Percentiles rank a stretch among this genome's conserved stretches.
phyloP scores from a whole-genome alignment of 2,797 vertebrate species.

The Rhynchonycteris naso region DNA sequence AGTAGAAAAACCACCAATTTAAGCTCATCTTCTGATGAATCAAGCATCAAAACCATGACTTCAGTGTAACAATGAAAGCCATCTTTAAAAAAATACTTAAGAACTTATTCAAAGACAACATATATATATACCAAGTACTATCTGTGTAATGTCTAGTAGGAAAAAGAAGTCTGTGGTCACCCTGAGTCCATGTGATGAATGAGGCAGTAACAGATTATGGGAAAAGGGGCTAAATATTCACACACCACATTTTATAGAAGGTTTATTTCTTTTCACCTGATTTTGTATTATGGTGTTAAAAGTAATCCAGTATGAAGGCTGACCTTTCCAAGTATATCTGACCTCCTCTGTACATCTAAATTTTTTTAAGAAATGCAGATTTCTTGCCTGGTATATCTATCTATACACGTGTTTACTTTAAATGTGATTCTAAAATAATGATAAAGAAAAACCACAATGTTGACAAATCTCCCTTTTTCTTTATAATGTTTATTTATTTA shows the following conservation, averaged over 20 bases:
- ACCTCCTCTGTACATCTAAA: not conserved
- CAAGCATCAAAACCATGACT: not conserved
- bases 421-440: not conserved
- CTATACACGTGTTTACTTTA: not conserved
- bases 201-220: not conserved
- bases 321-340: not conserved
- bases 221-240: not conserved
- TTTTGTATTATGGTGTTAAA: not conserved
- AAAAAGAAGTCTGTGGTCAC: not conserved
- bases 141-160: not conserved
- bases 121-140: not conserved
- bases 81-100: not conserved
- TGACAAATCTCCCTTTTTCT: not conserved
- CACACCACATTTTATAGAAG: not conserved
- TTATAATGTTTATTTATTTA: no score
- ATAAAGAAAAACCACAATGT: not conserved
- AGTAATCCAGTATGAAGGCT: not conserved
- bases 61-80: not conserved
- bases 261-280: not conserved
- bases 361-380: not conserved
- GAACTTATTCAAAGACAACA: not conserved
- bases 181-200: not conserved
- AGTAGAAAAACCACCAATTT: slow-evolving; percentile 3
- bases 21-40: not conserved
- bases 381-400: not conserved